Evolutionary conservation across 2,888 invertebrate genomes (phyloP).

Genomic region (Metopia argyrocephala): DNA sequence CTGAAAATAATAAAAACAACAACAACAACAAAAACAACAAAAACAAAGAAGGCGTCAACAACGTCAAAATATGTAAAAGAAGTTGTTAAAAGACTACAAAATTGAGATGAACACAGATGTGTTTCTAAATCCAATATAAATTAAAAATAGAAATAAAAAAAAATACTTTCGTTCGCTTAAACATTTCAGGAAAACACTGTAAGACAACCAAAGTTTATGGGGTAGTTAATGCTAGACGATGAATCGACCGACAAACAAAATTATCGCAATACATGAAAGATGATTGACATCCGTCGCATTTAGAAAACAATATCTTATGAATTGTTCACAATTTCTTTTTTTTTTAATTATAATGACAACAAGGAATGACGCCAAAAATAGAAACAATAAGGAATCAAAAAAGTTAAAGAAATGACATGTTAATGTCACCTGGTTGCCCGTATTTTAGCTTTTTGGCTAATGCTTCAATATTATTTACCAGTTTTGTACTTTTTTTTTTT

Average conservation of each 20-base stretch:
- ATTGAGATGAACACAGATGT: constrained; percentile 62
- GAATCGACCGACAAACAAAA: not conserved
- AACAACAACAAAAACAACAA: constrained; percentile 12
- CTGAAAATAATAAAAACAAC: constrained; percentile 4
- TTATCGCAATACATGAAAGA: constrained; percentile 6
- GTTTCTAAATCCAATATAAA: constrained; percentile 60
- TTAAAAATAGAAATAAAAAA: constrained; percentile 40
- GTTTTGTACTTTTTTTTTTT: too few relatives aligned
- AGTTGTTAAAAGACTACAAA: constrained; percentile 48
- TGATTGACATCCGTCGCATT: constrained; percentile 66
- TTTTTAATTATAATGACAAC: constrained; percentile 65
- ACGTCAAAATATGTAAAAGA: constrained; percentile 57
- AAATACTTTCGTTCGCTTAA: not conserved
- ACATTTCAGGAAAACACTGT: not conserved
- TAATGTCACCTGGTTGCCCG: constrained; percentile 54
- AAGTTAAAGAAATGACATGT: constrained; percentile 44
- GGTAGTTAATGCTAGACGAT: constrained; percentile 38
- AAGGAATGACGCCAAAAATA: constrained; percentile 23
- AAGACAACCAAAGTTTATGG: constrained; percentile 12
- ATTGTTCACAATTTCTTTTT: constrained; percentile 63
- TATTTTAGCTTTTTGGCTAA: not conserved
- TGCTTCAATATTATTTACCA: constrained; percentile 24
- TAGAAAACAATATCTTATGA: constrained; percentile 57
- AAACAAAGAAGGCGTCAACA: constrained; percentile 56
- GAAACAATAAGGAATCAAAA: constrained; percentile 11